phyloP scores from a whole-genome alignment of 2,113 vertebrate genomes.

The Noctilio leporinus region DNA sequence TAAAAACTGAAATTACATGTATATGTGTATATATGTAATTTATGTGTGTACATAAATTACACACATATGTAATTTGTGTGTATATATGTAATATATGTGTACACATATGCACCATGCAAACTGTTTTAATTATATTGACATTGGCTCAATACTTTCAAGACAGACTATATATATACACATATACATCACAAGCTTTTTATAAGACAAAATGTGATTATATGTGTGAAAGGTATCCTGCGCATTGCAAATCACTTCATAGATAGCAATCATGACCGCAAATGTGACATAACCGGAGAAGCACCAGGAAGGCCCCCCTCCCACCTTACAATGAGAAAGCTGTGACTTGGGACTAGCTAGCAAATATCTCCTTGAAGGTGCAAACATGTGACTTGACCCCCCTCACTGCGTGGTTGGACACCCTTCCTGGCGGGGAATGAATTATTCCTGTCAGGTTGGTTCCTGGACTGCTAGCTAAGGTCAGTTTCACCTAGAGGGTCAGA shows the following conservation, averaged over 20 bases:
- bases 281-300: not conserved
- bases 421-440: not conserved
- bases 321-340: not conserved
- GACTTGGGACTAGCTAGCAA: not conserved
- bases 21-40: not conserved
- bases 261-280: not conserved
- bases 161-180: too few relatives aligned
- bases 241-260: not conserved
- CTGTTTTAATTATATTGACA: too few relatives aligned
- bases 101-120: too few relatives aligned
- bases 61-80: too few relatives aligned
- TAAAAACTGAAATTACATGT: not conserved
- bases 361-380: not conserved
- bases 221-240: not conserved
- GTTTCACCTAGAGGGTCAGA: not conserved
- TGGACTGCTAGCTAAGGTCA: rapidly evolving
- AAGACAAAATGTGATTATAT: not conserved
- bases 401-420: rapidly evolving
- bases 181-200: not conserved
- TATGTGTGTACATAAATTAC: too few relatives aligned
- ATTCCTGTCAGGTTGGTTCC: not conserved
- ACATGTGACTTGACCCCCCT: not conserved
- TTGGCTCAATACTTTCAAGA: too few relatives aligned
- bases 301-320: not conserved
- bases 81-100: not conserved